A percentile compares a stretch with the other conserved stretches of the same genome.
Conservation (phyloP, 2,888 invertebrate species). For the Vannuccia rotundouncinata region DNA sequence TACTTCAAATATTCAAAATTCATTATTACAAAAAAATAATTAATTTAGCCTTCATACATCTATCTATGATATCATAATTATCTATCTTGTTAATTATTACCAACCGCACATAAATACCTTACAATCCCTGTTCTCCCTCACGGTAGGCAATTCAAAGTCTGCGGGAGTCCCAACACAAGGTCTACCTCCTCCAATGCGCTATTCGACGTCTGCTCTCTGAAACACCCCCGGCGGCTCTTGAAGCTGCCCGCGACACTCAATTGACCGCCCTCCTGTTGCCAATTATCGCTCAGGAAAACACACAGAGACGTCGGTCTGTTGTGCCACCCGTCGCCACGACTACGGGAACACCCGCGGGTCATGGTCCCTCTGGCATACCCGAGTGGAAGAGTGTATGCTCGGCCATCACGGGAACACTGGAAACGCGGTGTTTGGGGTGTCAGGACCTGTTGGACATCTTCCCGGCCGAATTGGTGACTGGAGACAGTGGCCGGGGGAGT, state of each 20-base stretch:
- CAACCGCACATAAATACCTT: too few species aligned
- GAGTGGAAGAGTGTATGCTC: not conserved
- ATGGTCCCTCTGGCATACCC: not conserved
- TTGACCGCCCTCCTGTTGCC: not conserved
- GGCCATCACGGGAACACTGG: conserved; percentile 34
- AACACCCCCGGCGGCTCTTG: not conserved
- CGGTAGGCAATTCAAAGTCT: not conserved
- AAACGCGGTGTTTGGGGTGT: conserved; percentile 33
- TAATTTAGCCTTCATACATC: too few species aligned
- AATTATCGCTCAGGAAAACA: not conserved
- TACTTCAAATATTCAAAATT: too few species aligned
- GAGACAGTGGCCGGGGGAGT: not conserved
- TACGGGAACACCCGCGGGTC: not conserved
- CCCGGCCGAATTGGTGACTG: conserved; percentile 32
- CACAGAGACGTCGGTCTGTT: not conserved
- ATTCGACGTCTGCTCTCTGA: conserved; percentile 2
- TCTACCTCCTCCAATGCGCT: conserved; percentile 4
- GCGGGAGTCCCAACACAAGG: conserved; percentile 6
- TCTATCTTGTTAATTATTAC: too few species aligned
- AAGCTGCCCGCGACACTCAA: not conserved
- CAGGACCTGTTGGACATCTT: conserved; percentile 38
- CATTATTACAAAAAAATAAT: too few species aligned
- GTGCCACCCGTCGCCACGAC: not conserved
- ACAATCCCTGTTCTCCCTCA: not conserved
- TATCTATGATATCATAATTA: too few species aligned